phyloP scores from a whole-genome alignment of 2,797 vertebrate species.

The Coreius guichenoti region DNA sequence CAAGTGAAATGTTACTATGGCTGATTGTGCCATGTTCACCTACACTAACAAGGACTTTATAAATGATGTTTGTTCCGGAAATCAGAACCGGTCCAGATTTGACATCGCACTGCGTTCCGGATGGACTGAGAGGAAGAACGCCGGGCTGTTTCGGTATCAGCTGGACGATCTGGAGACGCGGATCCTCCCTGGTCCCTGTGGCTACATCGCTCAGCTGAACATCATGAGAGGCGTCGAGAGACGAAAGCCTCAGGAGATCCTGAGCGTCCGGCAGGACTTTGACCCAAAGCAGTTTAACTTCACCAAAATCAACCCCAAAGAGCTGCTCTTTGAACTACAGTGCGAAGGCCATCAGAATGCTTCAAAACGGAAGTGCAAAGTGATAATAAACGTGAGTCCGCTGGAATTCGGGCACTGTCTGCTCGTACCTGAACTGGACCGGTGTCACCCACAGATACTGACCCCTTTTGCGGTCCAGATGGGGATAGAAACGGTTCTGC shows the following conservation, averaged over 20 bases:
- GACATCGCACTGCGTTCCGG: constrained; percentile 75
- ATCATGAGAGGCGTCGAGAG: constrained; percentile 81
- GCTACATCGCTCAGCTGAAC: constrained; percentile 89
- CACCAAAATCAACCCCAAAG: constrained; percentile 80
- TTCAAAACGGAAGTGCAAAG: constrained; percentile 51
- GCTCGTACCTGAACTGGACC: constrained; percentile 83
- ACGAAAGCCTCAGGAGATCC: constrained; percentile 84
- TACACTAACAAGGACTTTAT: constrained; percentile 81
- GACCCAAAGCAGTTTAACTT: constrained; percentile 86
- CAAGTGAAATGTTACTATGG: constrained; percentile 56
- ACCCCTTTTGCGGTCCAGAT: constrained; percentile 70
- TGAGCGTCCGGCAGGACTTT: constrained; percentile 84
- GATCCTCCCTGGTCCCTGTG: constrained; percentile 76
- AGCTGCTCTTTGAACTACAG: constrained; percentile 83
- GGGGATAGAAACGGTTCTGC: constrained; percentile 83
- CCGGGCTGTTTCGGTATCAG: constrained; percentile 86
- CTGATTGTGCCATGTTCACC: constrained; percentile 66
- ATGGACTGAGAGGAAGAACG: constrained; percentile 84
- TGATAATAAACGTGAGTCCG: constrained; percentile 90
- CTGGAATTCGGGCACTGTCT: constrained; percentile 90
- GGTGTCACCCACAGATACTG: constrained; percentile 75
- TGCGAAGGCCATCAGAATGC: not conserved
- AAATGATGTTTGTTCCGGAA: constrained; percentile 52
- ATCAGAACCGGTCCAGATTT: constrained; percentile 71
- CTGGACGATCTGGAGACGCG: constrained; percentile 81